phyloP scores from a whole-genome alignment of 2,113 vertebrate genomes.

The Physeter macrocephalus region DNA sequence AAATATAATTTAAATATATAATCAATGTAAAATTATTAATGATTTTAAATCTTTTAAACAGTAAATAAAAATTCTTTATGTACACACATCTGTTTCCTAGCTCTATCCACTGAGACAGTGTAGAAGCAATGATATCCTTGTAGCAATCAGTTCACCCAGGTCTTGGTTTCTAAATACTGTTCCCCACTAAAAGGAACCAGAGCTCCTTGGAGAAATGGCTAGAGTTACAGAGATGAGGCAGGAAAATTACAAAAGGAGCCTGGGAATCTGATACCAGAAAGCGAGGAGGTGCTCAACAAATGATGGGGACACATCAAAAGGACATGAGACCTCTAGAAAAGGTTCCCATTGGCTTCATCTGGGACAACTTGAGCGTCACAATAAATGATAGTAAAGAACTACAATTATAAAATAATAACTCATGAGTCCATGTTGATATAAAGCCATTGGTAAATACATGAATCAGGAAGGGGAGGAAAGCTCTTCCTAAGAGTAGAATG shows the following conservation, averaged over 20 bases:
- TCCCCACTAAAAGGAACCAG: neutral
- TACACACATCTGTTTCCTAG: neutral
- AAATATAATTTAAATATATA: neutral
- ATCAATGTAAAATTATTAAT: neutral
- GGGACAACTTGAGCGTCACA: neutral
- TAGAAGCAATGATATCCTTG: neutral
- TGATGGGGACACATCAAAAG: neutral
- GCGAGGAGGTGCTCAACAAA: neutral
- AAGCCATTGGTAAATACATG: neutral
- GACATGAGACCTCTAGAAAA: neutral
- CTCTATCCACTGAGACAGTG: neutral
- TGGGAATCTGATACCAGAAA: neutral
- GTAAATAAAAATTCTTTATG: neutral
- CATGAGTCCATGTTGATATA: neutral
- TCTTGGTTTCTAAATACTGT: neutral
- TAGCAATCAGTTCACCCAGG: neutral
- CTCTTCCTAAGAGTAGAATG: neutral
- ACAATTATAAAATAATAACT: neutral
- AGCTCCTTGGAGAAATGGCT: neutral
- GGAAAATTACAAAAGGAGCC: neutral
- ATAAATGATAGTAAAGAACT: neutral
- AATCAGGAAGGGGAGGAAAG: neutral
- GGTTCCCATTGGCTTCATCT: neutral
- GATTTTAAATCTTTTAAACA: neutral
- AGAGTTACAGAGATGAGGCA: neutral